Conservation (phyloP, 2,113 vertebrate genomes). For the Myocastor coypus region DNA sequence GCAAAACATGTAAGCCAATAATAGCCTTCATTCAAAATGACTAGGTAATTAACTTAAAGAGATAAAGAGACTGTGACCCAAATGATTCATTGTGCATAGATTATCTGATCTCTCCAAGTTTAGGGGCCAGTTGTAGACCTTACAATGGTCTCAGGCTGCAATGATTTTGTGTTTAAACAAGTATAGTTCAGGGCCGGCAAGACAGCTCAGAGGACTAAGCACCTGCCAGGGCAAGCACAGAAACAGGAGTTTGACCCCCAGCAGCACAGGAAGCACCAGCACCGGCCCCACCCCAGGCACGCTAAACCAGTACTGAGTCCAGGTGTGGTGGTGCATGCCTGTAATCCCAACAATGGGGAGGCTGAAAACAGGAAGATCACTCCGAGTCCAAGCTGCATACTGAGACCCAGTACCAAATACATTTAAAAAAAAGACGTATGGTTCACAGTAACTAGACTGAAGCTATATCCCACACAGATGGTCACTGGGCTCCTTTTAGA, state of each 20-base stretch:
- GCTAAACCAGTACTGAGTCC: no score
- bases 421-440: neutral
- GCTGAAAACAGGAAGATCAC: no score
- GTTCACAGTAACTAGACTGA: neutral
- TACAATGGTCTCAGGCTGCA: neutral
- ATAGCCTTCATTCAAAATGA: neutral
- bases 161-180: neutral
- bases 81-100: neutral
- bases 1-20: neutral
- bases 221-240: no score
- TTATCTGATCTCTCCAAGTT: neutral
- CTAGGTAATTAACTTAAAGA: conserved; percentile 29
- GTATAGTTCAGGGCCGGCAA: neutral
- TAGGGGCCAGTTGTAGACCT: neutral
- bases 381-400: no score
- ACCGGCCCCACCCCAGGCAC: no score
- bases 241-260: no score
- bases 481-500: neutral
- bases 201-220: no score
- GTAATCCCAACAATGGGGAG: no score
- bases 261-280: no score
- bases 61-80: conserved; percentile 30
- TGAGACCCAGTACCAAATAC: no score
- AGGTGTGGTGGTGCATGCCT: no score
- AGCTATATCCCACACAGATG: neutral